Evolutionary conservation across 2,113 vertebrate genomes (phyloP), one percentile per base, ranked within the genome.

Genomic region (Nerophis lumbriciformis): DNA sequence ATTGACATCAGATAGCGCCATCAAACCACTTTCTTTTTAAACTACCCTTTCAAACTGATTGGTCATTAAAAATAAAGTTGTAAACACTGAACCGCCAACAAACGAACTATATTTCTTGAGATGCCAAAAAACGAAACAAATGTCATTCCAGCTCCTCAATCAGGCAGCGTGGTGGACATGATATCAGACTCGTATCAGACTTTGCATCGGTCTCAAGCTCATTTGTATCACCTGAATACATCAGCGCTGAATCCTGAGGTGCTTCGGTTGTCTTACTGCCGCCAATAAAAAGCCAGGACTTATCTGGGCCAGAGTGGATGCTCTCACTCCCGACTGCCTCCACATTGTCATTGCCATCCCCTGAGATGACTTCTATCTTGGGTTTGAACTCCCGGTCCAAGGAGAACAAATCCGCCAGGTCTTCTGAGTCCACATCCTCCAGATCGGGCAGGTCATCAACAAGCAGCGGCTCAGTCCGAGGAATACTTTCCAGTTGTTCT

Each of bases 371-470:
- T 80, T 94, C 89, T 71, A 94, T 92, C 82, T 87, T 92, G 9
- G 91, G 92, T 64, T 55, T 80, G 68, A 66, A 73, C 1, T 14
- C 69, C 50, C 68, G 75, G 87, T 90, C 69, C 48, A 61, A 74
- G 68, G 61, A 66, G 37, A 83, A 68, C 4, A 58, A 8, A 6
- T 47, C 59, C 1, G 14, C 8, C 0, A 80, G 63, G 47, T 80
- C 73, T 1, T 51, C 59, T 3, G 65, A 5, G 37, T 90, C 87
- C 13, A 81, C 38, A 6, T 95, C 93, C 72, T 98, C 94, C 75
- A 98, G 86, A 83, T 97, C 95, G 1, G 95, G 95, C 56, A 98
- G 88, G 55, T 98, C 94, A 53, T 85, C 79, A 0, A 85, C 74
- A 16, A 5, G 13, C n/a, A 85, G 83, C 44, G 83, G 70, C 6